Base-by-base conservation (phyloP, 1,140 invertebrate genomes). In the Platyura marginata region DNA sequence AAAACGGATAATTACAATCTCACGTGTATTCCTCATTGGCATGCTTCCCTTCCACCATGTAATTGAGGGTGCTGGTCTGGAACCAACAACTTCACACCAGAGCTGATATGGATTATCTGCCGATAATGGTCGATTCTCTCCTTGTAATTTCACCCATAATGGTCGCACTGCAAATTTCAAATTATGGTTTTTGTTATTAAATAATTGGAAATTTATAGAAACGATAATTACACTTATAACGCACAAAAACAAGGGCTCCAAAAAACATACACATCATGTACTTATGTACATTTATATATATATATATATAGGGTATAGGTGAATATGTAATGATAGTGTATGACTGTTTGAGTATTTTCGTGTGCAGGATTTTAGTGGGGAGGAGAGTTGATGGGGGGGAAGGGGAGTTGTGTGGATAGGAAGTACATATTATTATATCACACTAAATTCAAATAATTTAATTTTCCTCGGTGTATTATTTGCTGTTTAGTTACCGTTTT, bases 31-130 rank as follows among this genome's bases (percentile, higher is more conserved):
- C 49, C 71, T 75, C 49, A 86, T 69, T 45, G 74, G 69, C 1
- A 69, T 68, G 49, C 70, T 72, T 18, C 80, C 83, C 55, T 84
- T 85, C 74, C 80, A 88, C 88, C 88, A 91, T 15, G 78, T 81
- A 51, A 91, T 79, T 37, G 71, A 72, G 1, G 87, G 85, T 11
- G 75, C 72, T 2, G 88, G 88, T 49, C 82, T 67, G 18, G 86
- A 82, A 11, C 88, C 88, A 3, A 81, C 74, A 13, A 83, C 77
- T 56, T 83, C 76, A 63, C 88, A 92, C 48, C 70, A 71, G 49
- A 91, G 66, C 59, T 86, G 79, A 50, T 86, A 84, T 34, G 74
- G 70, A 51, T 74, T 77, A 11, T 79, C 81, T 1, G 86, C 82
- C 22, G 84, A 88, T 35, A 92, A 68, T 29, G 86, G 75, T 46